Percentiles rank a stretch among this genome's conserved stretches.
Evolutionary conservation across 2,888 invertebrate genomes (phyloP).

Genomic region (Phragmatobia fuliginosa): DNA sequence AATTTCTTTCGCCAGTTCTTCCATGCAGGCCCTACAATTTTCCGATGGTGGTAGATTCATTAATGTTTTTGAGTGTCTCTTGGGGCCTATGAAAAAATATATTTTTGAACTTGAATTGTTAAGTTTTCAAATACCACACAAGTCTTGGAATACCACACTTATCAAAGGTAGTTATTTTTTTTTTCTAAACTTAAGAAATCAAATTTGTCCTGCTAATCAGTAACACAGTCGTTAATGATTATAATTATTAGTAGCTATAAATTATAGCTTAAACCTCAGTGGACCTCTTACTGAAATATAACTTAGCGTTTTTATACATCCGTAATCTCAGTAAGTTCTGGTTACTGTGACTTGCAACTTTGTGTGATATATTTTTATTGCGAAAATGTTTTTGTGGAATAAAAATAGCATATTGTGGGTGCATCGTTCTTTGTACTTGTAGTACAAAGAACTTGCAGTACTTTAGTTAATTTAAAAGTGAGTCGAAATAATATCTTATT

Average conservation of each 20-base stretch:
- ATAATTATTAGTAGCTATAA: neutral
- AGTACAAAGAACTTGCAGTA: neutral
- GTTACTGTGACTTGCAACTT: slow-evolving; percentile 42
- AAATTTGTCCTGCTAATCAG: no score
- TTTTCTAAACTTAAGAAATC: no score
- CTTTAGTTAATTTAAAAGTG: neutral
- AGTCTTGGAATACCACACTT: no score
- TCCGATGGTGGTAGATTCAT: no score
- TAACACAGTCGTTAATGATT: neutral
- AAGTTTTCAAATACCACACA: no score
- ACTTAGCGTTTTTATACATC: slow-evolving; percentile 34
- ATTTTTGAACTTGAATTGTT: no score
- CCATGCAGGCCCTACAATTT: no score
- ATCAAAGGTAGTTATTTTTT: no score
- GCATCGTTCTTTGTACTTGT: slow-evolving; percentile 19
- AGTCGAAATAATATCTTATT: no score
- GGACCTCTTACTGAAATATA: slow-evolving; percentile 27
- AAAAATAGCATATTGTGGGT: slow-evolving; percentile 28
- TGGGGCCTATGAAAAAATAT: no score
- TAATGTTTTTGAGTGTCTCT: no score
- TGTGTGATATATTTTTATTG: slow-evolving; percentile 43
- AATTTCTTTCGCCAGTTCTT: no score
- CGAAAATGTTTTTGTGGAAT: slow-evolving; percentile 40
- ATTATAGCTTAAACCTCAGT: neutral
- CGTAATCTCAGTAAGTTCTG: slow-evolving; percentile 45